Base-by-base conservation (phyloP, 2,113 vertebrate species). In the Entelurus aequoreus region DNA sequence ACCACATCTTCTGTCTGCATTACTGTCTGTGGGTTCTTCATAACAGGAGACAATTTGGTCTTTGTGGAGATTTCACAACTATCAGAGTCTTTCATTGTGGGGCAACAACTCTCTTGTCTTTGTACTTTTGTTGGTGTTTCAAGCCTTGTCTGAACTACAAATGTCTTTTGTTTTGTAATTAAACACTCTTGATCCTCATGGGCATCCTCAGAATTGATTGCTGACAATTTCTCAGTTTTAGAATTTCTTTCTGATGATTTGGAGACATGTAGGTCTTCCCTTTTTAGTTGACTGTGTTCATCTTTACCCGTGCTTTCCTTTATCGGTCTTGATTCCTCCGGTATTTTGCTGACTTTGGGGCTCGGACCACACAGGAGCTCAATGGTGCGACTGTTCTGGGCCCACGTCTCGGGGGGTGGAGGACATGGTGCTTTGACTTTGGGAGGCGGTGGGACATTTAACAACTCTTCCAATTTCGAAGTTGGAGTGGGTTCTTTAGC, bases 401-500 rank as follows among this genome's bases (percentile, higher is more conserved):
- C 85, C 90, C 91, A 93, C n/a, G 87, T 74, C 59, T 93, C 92
- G 44, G 85, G 93, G 54, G 94, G 95, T 14, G 94, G 96, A 0
- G 91, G 91, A 55, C 90, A 91, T 7, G 96, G 96, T 4, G 96
- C 95, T 4, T 91, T 91, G 35, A 97, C 92, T 63, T 93, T 93
- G 37, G 96, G 96, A 52, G 93, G 93, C 4, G 94, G 92, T 0
- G 96, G 96, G 76, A 97, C 94, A 61, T 92, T 72, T 54, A 94
- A 88, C 49, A 87, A 50, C 77, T 92, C 15, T 50, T 77, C 52
- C 59, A 7, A 9, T 37, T 47, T 44, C 48, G 75, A 42, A 21
- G 60, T 69, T 1, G 59, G 56, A 46, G 48, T 19, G 13, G 36
- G 61, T 48, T 80, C 74, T 46, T 68, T 73, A 48, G 56, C 49